Percentiles rank a stretch among this genome's conserved stretches.
These are phyloP conservation scores for Aspidoscelis tigris DNA, from an alignment of 2,113 vertebrate genomes.

Conservation along the genomic window DNA sequence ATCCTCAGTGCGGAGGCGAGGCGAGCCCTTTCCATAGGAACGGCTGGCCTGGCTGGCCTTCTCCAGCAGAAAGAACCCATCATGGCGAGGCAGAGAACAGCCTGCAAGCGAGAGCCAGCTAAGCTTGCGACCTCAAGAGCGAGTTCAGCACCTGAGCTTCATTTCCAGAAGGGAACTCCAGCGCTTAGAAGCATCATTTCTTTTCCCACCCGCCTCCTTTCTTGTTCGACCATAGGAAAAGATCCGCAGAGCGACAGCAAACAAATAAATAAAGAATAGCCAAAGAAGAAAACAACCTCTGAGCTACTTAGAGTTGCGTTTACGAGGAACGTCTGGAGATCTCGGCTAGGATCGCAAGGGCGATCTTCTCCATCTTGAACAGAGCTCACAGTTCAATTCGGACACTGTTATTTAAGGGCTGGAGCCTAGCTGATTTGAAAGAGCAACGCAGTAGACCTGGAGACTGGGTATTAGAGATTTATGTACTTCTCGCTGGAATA, in stretches of 20 bases:
- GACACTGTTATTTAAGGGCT: neutral
- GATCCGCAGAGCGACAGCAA: neutral
- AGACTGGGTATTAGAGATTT: constrained; percentile 24
- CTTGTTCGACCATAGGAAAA: neutral
- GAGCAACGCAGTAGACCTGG: neutral
- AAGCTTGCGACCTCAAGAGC: neutral
- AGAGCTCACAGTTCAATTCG: neutral
- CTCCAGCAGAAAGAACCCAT: constrained; percentile 6
- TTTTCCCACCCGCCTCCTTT: neutral
- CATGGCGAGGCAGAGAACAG: constrained; percentile 38
- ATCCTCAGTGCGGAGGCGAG: constrained; percentile 25
- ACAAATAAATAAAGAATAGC: too few relatives aligned
- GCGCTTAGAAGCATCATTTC: neutral
- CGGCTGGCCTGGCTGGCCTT: constrained; percentile 7
- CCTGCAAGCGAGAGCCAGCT: neutral
- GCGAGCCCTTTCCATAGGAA: constrained; percentile 15
- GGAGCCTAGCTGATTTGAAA: neutral
- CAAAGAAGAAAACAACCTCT: neutral
- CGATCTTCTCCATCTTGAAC: neutral
- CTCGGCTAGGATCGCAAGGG: neutral
- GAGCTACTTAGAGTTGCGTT: neutral
- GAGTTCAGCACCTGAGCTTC: constrained; percentile 54
- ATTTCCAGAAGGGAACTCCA: constrained; percentile 2
- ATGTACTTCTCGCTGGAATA: constrained; percentile 35
- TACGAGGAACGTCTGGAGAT: neutral